Percentiles rank a stretch among this genome's conserved stretches.
Evolutionary conservation across 1,140 invertebrate genomes (phyloP).

Genomic region (Saccostrea glomerata): DNA sequence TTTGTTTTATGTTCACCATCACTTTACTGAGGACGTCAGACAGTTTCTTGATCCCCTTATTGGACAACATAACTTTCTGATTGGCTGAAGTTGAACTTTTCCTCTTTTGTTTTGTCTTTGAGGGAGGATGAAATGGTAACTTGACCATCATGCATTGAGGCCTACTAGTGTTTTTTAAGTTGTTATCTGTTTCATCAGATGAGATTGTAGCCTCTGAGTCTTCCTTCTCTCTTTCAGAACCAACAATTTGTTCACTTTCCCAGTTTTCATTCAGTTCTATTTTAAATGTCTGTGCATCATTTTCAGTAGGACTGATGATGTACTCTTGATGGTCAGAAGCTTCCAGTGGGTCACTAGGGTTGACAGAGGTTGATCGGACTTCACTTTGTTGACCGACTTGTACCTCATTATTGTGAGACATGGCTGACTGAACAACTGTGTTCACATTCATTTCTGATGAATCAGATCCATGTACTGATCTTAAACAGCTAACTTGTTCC

Average conservation of each 20-base stretch:
- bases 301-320: neutral
- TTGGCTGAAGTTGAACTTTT: neutral
- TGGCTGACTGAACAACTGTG: neutral
- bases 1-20: neutral
- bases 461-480: neutral
- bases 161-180: neutral
- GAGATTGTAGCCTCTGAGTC: neutral
- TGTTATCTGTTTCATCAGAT: neutral
- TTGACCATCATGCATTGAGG: neutral
- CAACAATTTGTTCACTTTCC: neutral
- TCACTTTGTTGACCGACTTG: neutral
- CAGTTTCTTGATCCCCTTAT: neutral
- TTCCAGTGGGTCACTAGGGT: neutral
- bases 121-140: conserved; percentile 7
- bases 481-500: neutral
- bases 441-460: neutral
- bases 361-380: neutral
- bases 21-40: neutral
- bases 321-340: neutral
- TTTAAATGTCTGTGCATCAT: neutral
- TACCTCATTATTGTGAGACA: neutral
- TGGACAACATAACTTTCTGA: neutral
- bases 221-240: neutral
- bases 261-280: conserved; percentile 9
- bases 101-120: neutral